Evolutionary conservation across 2,888 invertebrate genomes (phyloP).

Genomic region (Zelleria hepariella): DNA sequence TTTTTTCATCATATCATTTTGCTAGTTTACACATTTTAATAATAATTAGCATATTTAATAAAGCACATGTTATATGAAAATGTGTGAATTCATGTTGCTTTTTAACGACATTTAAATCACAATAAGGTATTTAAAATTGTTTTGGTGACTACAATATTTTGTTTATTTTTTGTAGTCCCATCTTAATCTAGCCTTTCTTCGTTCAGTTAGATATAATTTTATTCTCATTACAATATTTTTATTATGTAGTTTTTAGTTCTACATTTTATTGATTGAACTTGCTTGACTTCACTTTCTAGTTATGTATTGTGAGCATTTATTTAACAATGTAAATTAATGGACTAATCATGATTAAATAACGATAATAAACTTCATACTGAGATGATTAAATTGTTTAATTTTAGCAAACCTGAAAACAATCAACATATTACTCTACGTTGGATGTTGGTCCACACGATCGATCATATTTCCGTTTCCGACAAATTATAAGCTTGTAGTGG

Average conservation of each 20-base stretch:
- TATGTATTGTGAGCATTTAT: conserved; percentile 58
- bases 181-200: not conserved
- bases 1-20: not conserved
- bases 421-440: too few relatives aligned
- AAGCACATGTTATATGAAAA: not conserved
- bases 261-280: conserved; percentile 34
- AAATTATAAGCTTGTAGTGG: too few relatives aligned
- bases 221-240: not conserved
- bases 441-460: too few relatives aligned
- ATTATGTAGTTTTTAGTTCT: not conserved
- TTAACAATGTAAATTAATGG: conserved; percentile 63
- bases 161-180: not conserved
- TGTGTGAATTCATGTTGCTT: not conserved
- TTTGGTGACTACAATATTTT: not conserved
- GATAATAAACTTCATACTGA: conserved; percentile 60
- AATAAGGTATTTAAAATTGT: not conserved
- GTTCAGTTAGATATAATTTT: not conserved
- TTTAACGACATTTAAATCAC: not conserved
- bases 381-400: conserved; percentile 9
- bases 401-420: not conserved
- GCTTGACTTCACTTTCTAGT: conserved; percentile 38
- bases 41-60: not conserved
- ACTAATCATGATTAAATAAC: conserved; percentile 61
- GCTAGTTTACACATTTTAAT: not conserved
- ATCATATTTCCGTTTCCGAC: too few relatives aligned